These are phyloP conservation scores for Calephelis nemesis DNA, from an alignment of 1,140 invertebrate species.

Conservation along the genomic window DNA sequence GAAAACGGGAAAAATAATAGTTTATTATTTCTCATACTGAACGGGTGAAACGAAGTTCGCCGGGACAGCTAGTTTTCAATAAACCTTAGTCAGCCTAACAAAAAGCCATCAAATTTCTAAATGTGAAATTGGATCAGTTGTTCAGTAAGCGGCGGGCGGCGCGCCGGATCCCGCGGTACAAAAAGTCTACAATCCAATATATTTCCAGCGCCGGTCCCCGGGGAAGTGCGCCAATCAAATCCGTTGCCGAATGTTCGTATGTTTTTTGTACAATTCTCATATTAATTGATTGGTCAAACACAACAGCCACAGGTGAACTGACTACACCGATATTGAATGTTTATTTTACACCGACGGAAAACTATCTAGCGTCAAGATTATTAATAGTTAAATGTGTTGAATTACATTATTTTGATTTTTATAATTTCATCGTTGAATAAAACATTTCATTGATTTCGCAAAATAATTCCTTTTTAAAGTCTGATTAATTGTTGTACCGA, in stretches of 20 bases:
- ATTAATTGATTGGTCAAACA: slow-evolving; percentile 1
- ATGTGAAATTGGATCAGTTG: not conserved
- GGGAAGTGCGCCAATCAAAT: slow-evolving; percentile 6
- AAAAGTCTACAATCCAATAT: slow-evolving; percentile 4
- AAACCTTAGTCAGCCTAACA: too few relatives aligned
- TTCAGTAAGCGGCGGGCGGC: not conserved
- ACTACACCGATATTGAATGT: not conserved
- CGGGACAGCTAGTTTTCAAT: too few relatives aligned
- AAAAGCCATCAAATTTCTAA: not conserved
- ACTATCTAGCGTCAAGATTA: too few relatives aligned
- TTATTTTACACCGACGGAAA: not conserved
- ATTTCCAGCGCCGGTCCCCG: not conserved
- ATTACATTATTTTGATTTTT: too few relatives aligned
- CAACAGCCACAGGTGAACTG: slow-evolving; percentile 8
- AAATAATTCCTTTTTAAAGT: too few relatives aligned
- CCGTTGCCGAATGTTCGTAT: slow-evolving; percentile 3
- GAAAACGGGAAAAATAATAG: too few relatives aligned
- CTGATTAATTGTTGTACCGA: too few relatives aligned
- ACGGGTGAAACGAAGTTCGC: too few relatives aligned
- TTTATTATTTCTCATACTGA: too few relatives aligned
- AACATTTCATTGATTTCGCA: too few relatives aligned
- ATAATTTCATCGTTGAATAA: too few relatives aligned
- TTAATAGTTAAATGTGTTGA: too few relatives aligned
- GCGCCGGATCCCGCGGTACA: not conserved
- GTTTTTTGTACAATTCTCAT: slow-evolving; percentile 4